phyloP scores from a whole-genome alignment of 1,140 invertebrate genomes.

The Diabrotica undecimpunctata region DNA sequence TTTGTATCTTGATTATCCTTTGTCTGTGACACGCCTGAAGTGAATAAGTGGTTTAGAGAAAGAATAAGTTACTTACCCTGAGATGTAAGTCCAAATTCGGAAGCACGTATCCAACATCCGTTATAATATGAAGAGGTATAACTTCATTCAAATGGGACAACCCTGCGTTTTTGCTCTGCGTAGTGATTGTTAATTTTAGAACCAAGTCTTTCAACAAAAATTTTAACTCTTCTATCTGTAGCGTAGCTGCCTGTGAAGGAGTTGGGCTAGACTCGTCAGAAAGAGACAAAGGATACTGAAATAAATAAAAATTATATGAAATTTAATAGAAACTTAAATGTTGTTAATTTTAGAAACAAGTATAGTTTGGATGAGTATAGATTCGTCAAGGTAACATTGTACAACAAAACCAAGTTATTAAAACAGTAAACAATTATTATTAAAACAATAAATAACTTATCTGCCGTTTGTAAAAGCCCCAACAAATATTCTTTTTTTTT shows the following conservation, averaged over 20 bases:
- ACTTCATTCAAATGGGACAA: conserved; percentile 34
- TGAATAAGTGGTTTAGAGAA: background rate
- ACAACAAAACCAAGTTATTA: no score
- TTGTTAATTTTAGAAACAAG: no score
- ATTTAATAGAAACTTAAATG: background rate
- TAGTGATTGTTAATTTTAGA: conserved; percentile 44
- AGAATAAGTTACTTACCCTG: background rate
- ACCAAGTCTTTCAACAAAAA: conserved; percentile 50
- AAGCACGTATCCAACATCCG: conserved; percentile 49
- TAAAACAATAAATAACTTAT: no score
- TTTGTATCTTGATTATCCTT: no score
- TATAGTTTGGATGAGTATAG: no score
- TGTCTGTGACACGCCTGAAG: background rate
- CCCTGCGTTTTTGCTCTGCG: conserved; percentile 37
- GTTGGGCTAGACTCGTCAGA: conserved; percentile 1
- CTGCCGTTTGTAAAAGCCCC: no score
- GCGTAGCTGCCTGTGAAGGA: conserved; percentile 12
- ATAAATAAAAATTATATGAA: conserved; percentile 1
- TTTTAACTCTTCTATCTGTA: conserved; percentile 40
- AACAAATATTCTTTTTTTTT: no score
- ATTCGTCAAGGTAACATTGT: no score
- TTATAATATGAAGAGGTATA: conserved; percentile 48
- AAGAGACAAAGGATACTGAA: conserved; percentile 12
- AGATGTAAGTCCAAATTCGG: conserved; percentile 48
- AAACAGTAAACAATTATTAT: no score